phyloP scores from a whole-genome alignment of 35 echinoderm and acorn worm species.

The Nesometra sesokonis region DNA sequence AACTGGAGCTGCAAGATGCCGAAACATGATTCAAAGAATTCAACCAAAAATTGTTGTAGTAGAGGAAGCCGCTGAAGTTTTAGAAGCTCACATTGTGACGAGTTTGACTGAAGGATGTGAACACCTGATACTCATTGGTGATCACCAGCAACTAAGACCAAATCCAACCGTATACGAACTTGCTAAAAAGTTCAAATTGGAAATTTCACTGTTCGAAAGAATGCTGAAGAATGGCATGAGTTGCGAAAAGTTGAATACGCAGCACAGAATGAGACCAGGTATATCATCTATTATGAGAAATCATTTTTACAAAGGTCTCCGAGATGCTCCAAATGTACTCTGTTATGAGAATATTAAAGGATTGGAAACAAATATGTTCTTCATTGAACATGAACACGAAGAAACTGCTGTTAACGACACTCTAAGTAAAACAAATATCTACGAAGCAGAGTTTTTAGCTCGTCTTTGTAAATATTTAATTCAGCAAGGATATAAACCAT shows the following conservation, averaged over 20 bases:
- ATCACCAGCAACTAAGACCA: slow-evolving; percentile 88
- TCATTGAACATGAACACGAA: slow-evolving; percentile 40
- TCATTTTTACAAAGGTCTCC: slow-evolving; percentile 51
- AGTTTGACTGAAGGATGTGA: slow-evolving; percentile 70
- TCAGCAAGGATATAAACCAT: slow-evolving; percentile 63
- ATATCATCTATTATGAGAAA: slow-evolving; percentile 58
- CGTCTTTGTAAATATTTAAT: slow-evolving; percentile 56
- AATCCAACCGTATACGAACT: slow-evolving; percentile 81
- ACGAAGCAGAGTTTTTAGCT: slow-evolving; percentile 57
- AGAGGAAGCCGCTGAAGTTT: slow-evolving; percentile 92
- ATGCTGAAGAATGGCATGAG: slow-evolving; percentile 66
- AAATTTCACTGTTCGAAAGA: slow-evolving; percentile 81
- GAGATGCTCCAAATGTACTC: slow-evolving; percentile 40
- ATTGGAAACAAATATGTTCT: slow-evolving; percentile 51
- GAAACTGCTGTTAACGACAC: slow-evolving; percentile 50
- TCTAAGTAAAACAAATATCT: slow-evolving; percentile 50
- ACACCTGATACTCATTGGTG: slow-evolving; percentile 83
- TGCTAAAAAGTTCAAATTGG: slow-evolving; percentile 46
- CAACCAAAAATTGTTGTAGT: slow-evolving; percentile 66
- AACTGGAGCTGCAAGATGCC: slow-evolving; percentile 69
- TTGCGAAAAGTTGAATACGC: slow-evolving; percentile 25
- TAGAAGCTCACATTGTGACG: slow-evolving; percentile 78
- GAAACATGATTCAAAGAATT: slow-evolving; percentile 47
- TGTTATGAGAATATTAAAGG: slow-evolving; percentile 39
- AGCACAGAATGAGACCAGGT: slow-evolving; percentile 85